phyloP scores from a whole-genome alignment of 2,888 invertebrate species.

The Cheilosia pagana region DNA sequence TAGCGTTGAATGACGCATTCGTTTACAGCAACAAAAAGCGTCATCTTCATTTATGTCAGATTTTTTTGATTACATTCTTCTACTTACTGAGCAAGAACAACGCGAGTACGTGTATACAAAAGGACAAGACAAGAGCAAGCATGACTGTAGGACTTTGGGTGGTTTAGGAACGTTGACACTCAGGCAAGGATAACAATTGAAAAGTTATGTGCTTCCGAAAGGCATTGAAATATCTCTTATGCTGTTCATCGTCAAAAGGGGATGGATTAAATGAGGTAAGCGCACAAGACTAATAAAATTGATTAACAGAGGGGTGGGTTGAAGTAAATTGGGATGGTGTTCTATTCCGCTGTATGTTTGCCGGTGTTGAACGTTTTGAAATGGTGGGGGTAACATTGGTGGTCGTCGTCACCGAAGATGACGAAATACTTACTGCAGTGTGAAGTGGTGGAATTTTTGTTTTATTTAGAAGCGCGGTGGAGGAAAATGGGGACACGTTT shows the following conservation, averaged over 20 bases:
- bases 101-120: not conserved
- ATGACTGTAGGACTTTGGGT: slow-evolving; percentile 30
- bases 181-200: slow-evolving; percentile 35
- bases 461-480: not conserved
- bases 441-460: not conserved
- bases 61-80: slow-evolving; percentile 9
- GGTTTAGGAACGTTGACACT: slow-evolving; percentile 14
- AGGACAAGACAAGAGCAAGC: slow-evolving; percentile 4
- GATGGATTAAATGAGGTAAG: slow-evolving; percentile 82
- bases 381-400: not conserved
- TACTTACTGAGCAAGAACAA: not conserved
- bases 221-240: slow-evolving; percentile 74
- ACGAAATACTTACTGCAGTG: slow-evolving; percentile 43
- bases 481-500: slow-evolving; percentile 42
- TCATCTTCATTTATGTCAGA: slow-evolving; percentile 11
- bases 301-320: not conserved
- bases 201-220: slow-evolving; percentile 75
- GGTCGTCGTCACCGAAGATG: slow-evolving; percentile 25
- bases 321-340: not conserved
- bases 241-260: slow-evolving; percentile 77
- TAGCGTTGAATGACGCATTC: slow-evolving; percentile 61
- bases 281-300: not conserved
- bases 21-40: slow-evolving; percentile 19
- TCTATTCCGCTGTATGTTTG: not conserved
- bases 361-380: slow-evolving; percentile 32